Evolutionary conservation across 2,113 vertebrate genomes (phyloP), one percentile per base, ranked within the genome.

Genomic region (Protobothrops mucrosquamatus): DNA sequence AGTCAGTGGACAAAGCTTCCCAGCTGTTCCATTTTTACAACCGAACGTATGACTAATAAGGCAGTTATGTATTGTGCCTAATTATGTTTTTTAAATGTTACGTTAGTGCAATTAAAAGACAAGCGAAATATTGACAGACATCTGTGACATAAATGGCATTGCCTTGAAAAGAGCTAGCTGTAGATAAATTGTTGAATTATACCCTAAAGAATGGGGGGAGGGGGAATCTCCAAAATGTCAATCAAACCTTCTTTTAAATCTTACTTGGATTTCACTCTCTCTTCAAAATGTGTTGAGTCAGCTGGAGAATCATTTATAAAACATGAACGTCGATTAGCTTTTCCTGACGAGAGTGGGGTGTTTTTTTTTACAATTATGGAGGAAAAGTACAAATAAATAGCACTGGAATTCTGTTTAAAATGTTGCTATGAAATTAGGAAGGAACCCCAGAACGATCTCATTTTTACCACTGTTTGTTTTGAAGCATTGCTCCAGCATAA

Each of bases 141-240:
- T 81, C 46, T n/a, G 22, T 92, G 74, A 88, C 89, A 92, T 94
- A 91, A 94, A 43, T 94, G 96, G 96, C 98, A 97, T 97, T 97
- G 96, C 96, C 97, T 98, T 97, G 94, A 98, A 98, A 97, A 97
- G 96, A 98, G 97, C 96, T 97, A 95, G 86, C 94, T 96, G 95
- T 97, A 96, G 97, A 98, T 97, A 98, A 98, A 97, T 98, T 97
- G 96, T 97, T 87, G 97, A 97, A 98, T 98, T 98, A 98, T 97
- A 96, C 96, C 95, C 93, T 89, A 96, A 96, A 92, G 61, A 81
- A 85, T 96, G 97, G 98, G 97, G 43, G 96, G 96, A 93, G 55
- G 34, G 29, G 22, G 26, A 48, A 95, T 29, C 24, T 86, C 81
- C 3, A 74, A 1, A 46, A 29, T 96, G 96, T 98, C 97, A 98